Base-by-base conservation (phyloP, 2,888 invertebrate species). In the Stenichneumon culpator region DNA sequence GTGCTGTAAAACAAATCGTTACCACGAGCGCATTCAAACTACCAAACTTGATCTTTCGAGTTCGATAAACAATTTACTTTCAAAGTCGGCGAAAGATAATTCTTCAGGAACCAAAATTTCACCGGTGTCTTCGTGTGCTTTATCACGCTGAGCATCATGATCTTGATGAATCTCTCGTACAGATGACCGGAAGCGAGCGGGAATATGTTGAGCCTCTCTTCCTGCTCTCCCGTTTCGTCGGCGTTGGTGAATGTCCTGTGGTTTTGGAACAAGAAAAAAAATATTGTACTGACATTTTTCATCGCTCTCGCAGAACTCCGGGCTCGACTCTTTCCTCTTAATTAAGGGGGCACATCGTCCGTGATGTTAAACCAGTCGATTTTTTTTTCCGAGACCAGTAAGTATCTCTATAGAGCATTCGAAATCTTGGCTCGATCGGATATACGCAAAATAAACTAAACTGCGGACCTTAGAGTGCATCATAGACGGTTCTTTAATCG, bases 51-150 rank as follows among this genome's bases (percentile, higher is more conserved):
- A 39, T 39, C 9, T 9, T 39, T 7, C 39, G 11, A 39, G 39
- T 2, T 11, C 0, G 39, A 39, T 69, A 19, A 83, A 44, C 69
- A 54, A 32, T 39, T 91, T 93, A 97, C 97, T 95, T 98, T 99
- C 85, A 99, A 96, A 83, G 98, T 98, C 0, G 99, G 99, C 14
- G 99, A 99, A 16, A 99, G 95, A 93, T 99, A 99, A 94, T 99
- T 99, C 94, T 99, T 99, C 87, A 99, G 95, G 94, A 99, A 99
- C 99, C 99, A 99, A 95, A 99, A 99, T 94, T 99, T 99, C 47
- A 99, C 99, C 0, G 98, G 97, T 0, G 97, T 97, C 94, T 99
- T 98, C 7, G 99, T 99, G 92, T 99, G 96, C 93, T 99, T 99
- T 85, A 99, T 95, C 3, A 99, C 98, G 73, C 99, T 99, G 87